A percentile compares a stretch with the other conserved stretches of the same genome.
Evolutionary conservation across 1,140 invertebrate genomes (phyloP).

Genomic region (Thaumetopoea pityocampa): DNA sequence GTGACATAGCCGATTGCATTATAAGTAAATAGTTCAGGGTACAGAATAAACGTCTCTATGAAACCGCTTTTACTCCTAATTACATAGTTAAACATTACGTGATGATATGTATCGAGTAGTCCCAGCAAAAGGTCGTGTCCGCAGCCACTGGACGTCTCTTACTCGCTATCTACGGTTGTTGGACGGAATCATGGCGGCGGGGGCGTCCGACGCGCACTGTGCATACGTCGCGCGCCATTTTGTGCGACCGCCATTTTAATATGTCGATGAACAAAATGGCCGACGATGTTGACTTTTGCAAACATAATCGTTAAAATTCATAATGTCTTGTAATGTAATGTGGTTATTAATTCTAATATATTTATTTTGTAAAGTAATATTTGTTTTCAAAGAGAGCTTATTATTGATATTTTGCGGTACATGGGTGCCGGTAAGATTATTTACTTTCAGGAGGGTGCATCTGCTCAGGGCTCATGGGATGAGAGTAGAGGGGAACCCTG

Average conservation of each 20-base stretch:
- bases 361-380: constrained; percentile 10
- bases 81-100: constrained; percentile 73
- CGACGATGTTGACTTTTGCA: constrained; percentile 4
- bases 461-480: no score
- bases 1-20: constrained; percentile 71
- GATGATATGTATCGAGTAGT: constrained; percentile 76
- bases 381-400: constrained; percentile 28
- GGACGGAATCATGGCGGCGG: constrained; percentile 72
- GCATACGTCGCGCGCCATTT: constrained; percentile 18
- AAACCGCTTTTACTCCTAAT: constrained; percentile 70
- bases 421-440: no score
- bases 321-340: constrained; percentile 16
- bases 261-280: constrained; percentile 18
- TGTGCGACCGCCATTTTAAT: constrained; percentile 7
- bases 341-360: constrained; percentile 13
- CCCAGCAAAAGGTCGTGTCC: constrained; percentile 72
- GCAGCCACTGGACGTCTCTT: constrained; percentile 74
- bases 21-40: constrained; percentile 65
- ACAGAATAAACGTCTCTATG: constrained; percentile 74
- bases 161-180: constrained; percentile 71
- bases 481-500: no score
- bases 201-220: constrained; percentile 33
- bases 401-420: no score
- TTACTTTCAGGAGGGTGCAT: no score
- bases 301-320: constrained; percentile 25